Conservation (phyloP, 2,888 invertebrate genomes). For the Desoria tigrina region DNA sequence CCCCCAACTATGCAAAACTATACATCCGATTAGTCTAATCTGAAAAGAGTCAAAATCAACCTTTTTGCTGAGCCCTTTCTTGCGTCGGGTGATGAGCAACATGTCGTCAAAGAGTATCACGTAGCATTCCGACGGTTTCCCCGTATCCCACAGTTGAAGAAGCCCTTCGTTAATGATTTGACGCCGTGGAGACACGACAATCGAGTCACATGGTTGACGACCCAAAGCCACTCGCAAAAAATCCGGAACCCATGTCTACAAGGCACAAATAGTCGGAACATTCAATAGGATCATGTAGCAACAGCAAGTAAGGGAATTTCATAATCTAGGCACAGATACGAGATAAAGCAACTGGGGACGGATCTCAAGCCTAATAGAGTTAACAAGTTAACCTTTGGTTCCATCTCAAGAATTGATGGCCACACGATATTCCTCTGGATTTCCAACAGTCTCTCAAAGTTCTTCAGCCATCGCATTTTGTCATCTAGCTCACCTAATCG, state of each 20-base stretch:
- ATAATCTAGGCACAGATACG: neutral
- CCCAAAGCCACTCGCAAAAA: constrained; percentile 62
- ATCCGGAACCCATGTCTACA: constrained; percentile 57
- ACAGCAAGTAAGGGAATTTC: neutral
- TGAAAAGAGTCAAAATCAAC: constrained; percentile 27
- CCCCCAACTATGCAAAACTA: neutral
- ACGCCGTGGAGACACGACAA: constrained; percentile 61
- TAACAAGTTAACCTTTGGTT: constrained; percentile 63
- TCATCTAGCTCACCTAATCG: constrained; percentile 66
- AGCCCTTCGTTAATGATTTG: constrained; percentile 59
- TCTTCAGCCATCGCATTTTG: constrained; percentile 67
- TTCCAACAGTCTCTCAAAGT: constrained; percentile 66
- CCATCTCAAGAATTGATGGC: constrained; percentile 65
- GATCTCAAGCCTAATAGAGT: too few relatives aligned
- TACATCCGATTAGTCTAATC: neutral
- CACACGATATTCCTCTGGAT: constrained; percentile 65
- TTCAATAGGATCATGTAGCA: neutral
- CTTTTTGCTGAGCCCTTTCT: constrained; percentile 61
- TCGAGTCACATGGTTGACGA: constrained; percentile 65
- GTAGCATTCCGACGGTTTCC: constrained; percentile 64
- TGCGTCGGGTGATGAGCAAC: constrained; percentile 63
- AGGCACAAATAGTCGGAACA: too few relatives aligned
- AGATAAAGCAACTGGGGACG: too few relatives aligned
- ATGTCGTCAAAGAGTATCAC: constrained; percentile 67
- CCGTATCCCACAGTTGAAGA: constrained; percentile 61